These are phyloP conservation scores for Dryocosmus kuriphilus DNA, from an alignment of 2,888 invertebrate genomes.

Conservation along the genomic window DNA sequence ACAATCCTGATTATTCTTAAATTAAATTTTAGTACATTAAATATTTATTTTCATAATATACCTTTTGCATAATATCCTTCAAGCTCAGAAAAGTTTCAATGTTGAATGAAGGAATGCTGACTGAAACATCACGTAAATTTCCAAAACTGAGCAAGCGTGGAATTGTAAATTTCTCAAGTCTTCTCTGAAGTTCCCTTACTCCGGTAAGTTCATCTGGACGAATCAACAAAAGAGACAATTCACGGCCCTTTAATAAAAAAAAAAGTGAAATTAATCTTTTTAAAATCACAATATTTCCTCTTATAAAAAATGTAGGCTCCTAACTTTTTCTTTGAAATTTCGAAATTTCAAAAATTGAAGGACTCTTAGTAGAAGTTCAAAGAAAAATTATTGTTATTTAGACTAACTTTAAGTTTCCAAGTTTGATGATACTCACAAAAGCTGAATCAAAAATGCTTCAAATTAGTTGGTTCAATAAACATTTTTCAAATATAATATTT, in stretches of 20 bases:
- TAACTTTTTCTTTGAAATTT: too few species aligned
- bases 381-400: too few species aligned
- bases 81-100: constrained; percentile 13
- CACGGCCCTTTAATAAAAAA: not conserved
- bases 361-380: too few species aligned
- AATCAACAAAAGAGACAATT: constrained; percentile 11
- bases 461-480: too few species aligned
- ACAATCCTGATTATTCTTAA: not conserved
- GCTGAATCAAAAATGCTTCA: too few species aligned
- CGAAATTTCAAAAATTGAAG: too few species aligned
- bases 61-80: constrained; percentile 27
- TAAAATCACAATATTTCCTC: too few species aligned
- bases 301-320: too few species aligned
- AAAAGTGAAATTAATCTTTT: too few species aligned
- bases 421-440: too few species aligned
- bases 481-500: too few species aligned
- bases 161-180: constrained; percentile 30
- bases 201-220: constrained; percentile 17
- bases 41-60: not conserved
- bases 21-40: not conserved
- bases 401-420: too few species aligned
- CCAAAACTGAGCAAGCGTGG: constrained; percentile 27
- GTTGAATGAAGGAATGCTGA: constrained; percentile 19
- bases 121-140: constrained; percentile 26
- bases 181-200: constrained; percentile 21